Conservation (phyloP, 2,888 invertebrate species). For the Conops quadrifasciatus region DNA sequence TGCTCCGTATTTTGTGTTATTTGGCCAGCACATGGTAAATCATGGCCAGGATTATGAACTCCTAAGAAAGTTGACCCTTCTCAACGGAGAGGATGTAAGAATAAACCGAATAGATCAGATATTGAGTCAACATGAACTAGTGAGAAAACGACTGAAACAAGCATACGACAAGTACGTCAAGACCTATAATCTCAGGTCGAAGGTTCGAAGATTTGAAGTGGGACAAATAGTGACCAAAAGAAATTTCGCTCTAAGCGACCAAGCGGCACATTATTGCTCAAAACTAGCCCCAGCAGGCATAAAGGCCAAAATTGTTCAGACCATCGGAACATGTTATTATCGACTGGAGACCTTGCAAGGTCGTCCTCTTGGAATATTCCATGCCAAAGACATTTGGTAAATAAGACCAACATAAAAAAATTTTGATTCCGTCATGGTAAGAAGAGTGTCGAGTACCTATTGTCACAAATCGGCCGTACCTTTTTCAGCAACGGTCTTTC, state of each 20-base stretch:
- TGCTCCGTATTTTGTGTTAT: neutral
- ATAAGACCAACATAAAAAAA: too few species aligned
- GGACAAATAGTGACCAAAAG: slow-evolving; percentile 2
- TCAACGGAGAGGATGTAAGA: neutral
- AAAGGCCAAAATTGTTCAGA: too few species aligned
- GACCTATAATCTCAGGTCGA: neutral
- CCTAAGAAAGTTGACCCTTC: neutral
- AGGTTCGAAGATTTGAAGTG: neutral
- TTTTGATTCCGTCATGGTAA: too few species aligned
- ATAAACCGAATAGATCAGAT: neutral
- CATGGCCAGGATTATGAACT: slow-evolving; percentile 22
- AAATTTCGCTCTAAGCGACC: neutral
- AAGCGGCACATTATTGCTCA: neutral
- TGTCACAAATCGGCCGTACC: too few species aligned
- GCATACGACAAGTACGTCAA: neutral
- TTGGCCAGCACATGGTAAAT: slow-evolving; percentile 23
- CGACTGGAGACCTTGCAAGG: too few species aligned
- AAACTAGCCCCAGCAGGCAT: neutral
- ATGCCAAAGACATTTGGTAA: too few species aligned
- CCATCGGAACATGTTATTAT: too few species aligned
- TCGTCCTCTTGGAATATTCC: too few species aligned
- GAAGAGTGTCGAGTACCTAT: too few species aligned
- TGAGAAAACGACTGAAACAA: slow-evolving; percentile 1
- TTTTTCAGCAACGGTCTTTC: too few species aligned
- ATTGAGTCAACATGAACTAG: neutral